Conservation (phyloP, 2,113 vertebrate genomes). For the Platysternon megacephalum region DNA sequence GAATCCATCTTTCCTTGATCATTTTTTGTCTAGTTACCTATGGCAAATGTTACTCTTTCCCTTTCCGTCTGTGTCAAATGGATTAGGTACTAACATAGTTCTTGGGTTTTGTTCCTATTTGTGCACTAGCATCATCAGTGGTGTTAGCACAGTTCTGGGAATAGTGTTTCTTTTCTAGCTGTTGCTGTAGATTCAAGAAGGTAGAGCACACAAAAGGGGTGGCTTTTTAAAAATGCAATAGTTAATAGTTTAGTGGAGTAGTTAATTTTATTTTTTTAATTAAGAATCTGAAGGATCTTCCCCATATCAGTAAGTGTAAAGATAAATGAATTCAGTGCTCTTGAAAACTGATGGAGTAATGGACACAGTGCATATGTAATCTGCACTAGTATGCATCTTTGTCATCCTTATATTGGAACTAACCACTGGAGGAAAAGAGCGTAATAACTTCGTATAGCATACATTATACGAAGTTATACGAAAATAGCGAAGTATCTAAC, state of each 20-base stretch:
- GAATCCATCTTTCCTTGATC: neutral
- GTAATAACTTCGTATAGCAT: too few species aligned
- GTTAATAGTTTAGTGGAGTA: neutral
- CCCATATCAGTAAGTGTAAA: neutral
- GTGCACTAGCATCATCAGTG: neutral
- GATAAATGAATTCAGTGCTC: neutral
- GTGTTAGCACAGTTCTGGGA: neutral
- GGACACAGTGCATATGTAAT: neutral
- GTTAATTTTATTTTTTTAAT: neutral
- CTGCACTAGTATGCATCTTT: neutral
- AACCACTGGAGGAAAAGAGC: neutral
- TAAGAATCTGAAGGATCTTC: neutral
- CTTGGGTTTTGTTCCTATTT: neutral
- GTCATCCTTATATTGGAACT: neutral
- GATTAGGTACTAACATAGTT: fast-evolving
- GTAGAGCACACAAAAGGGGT: neutral
- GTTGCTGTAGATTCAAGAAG: neutral
- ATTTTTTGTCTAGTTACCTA: fast-evolving
- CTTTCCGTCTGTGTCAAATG: neutral
- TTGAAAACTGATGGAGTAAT: neutral
- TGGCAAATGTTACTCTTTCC: fast-evolving
- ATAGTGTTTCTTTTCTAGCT: neutral
- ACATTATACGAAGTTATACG: too few species aligned
- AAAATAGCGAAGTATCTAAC: neutral
- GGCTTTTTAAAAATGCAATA: neutral